A percentile compares a stretch with the other conserved stretches of the same genome.
Evolutionary conservation across 2,797 vertebrate genomes (phyloP).

Genomic region (Saxicola maurus): DNA sequence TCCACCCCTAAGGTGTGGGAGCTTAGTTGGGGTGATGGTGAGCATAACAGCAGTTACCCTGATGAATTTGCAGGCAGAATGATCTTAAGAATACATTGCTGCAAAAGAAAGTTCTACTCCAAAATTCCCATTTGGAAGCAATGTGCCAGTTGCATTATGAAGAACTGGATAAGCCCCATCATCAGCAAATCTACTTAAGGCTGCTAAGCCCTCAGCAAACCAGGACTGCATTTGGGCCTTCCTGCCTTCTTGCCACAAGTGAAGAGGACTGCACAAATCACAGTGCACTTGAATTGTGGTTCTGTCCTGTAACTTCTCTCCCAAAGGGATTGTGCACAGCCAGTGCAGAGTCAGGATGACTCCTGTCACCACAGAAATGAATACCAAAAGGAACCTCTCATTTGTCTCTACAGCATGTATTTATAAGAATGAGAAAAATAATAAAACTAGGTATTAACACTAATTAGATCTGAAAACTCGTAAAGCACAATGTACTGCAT

Average conservation of each 20-base stretch:
- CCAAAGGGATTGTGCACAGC: background rate
- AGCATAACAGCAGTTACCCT: background rate
- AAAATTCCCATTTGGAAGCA: background rate
- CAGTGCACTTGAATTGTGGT: background rate
- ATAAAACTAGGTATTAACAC: background rate
- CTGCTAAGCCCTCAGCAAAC: background rate
- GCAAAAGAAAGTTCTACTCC: background rate
- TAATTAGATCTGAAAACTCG: background rate
- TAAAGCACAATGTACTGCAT: background rate
- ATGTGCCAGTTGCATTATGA: background rate
- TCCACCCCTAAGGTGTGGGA: background rate
- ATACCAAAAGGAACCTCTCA: background rate
- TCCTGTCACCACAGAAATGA: background rate
- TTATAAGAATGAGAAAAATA: background rate
- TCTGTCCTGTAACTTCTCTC: background rate
- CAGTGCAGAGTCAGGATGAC: accelerated
- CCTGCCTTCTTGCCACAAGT: background rate
- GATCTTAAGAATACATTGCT: background rate
- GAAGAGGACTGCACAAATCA: background rate
- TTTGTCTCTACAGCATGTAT: background rate
- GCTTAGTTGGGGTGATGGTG: background rate
- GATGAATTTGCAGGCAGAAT: background rate
- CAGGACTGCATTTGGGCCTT: background rate
- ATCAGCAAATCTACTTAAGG: background rate
- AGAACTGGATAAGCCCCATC: background rate